Base-by-base conservation (phyloP, 2,113 vertebrate species). In the Epinephelus fuscoguttatus region DNA sequence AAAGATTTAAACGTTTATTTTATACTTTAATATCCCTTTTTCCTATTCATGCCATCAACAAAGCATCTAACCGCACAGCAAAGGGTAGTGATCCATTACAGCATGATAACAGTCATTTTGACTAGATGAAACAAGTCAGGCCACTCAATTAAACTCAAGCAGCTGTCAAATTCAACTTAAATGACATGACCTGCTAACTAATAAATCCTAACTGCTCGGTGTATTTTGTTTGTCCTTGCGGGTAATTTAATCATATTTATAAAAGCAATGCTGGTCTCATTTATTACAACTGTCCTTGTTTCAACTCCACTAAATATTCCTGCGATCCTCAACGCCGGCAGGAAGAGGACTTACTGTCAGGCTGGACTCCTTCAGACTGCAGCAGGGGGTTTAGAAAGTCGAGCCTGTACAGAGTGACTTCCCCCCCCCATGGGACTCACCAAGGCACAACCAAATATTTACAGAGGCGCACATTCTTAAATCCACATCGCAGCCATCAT, bases 181-280 rank as follows among this genome's bases (percentile, higher is more conserved):
- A 69, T 59, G 55, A 62, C 59, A 62, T 6, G 42, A 89, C 42
- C 59, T 77, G 86, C 69, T 63, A 69, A 70, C 80, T 81, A 78
- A 88, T 70, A 82, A 74, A 70, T 71, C 82, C 74, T 30, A 71
- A 78, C 55, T 50, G 74, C 69, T 74, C 70, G 2, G 27, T 77
- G 59, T 49, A 69, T 80, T 84, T 59, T 81, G 30, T 82, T 81
- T 84, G 85, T 87, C 88, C 93, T 92, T 90, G 83, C 66, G 62
- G 59, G 47, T 80, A 74, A 79, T 83, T 88, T 74, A 21, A 89
- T 92, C 67, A 70, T 80, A 62, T 87, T 76, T 84, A 61, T 81
- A 53, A 88, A 84, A 78, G 18, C 27, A 61, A 80, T 74, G 71
- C 70, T 64, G 74, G 33, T 73, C 74, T 83, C 74, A 78, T 87